Percentiles rank a stretch among this genome's conserved stretches.
Conservation (phyloP, 1,140 invertebrate species). For the Aphelenchoides besseyi region DNA sequence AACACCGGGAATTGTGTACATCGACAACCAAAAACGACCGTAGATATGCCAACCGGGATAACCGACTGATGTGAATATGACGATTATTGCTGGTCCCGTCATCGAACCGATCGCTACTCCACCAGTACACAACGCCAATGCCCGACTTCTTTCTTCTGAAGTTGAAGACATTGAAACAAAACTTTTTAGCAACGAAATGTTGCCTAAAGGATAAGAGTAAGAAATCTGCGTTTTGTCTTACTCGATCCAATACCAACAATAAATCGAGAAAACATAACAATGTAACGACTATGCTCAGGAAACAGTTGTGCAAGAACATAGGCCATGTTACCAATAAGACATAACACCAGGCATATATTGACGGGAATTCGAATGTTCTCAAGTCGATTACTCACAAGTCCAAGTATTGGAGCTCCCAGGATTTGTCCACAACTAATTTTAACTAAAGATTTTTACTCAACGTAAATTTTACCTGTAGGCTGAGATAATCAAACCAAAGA, state of each 20-base stretch:
- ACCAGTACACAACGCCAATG: conserved; percentile 29
- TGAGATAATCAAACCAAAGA: background rate
- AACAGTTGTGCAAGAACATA: conserved; percentile 62
- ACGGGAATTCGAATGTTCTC: conserved; percentile 61
- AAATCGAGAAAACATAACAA: conserved; percentile 18
- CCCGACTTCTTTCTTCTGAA: conserved; percentile 30
- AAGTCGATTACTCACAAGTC: conserved; percentile 61
- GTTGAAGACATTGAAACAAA: conserved; percentile 48
- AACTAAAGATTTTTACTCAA: no score
- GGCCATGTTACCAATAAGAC: conserved; percentile 63
- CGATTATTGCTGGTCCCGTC: conserved; percentile 53
- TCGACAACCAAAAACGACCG: conserved; percentile 58
- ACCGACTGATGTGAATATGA: conserved; percentile 42
- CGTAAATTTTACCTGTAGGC: no score
- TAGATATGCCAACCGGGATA: conserved; percentile 55
- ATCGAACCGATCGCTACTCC: conserved; percentile 37
- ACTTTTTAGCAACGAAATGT: conserved; percentile 29
- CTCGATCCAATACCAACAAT: conserved; percentile 9
- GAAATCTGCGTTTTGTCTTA: no score
- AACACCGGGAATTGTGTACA: conserved; percentile 63
- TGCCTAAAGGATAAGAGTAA: no score
- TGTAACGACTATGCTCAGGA: conserved; percentile 17
- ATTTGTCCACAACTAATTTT: background rate
- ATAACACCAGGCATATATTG: conserved; percentile 61
- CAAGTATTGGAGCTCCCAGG: conserved; percentile 60